Base-by-base conservation (phyloP, 2,888 invertebrate species). In the Syrphus vitripennis region DNA sequence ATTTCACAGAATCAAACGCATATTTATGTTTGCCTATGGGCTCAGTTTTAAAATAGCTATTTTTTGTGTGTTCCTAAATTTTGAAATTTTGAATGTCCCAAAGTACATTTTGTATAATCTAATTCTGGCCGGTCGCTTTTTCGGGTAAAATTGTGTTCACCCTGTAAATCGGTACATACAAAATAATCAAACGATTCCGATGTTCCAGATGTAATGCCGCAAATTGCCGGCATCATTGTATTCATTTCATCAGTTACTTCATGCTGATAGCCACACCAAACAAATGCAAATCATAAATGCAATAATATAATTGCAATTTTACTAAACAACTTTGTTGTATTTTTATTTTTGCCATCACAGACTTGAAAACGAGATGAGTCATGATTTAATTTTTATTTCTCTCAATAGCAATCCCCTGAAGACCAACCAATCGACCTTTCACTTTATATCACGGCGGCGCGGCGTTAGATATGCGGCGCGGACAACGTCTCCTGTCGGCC, bases 391-490 rank as follows among this genome's bases (percentile, higher is more conserved):
- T 59, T 21, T 34, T 4, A 12, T 50, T 74, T 69, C 70, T 34
- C 14, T 57, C 74, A 69, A 74, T 61, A 37, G 61, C 75, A 75
- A 81, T 81, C 61, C 42, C 48, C 67, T 40, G 48, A 61, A 80
- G 74, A 74, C 75, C 61, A 45, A 75, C 81, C 81, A 67, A 74
- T 69, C 61, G 53, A 75, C 81, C 81, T 81, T 81, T 81, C 81
- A 81, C 81, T 81, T 81, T 55, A 55, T 57, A 59, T 74, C 34
- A 69, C 69, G 42, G 63, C 53, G 69, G 67, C 34, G 69, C 69
- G 42, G 63, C 53, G 69, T 69, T 63, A 31, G 55, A 24, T 55
- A 12, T 76, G 65, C 42, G 12, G 65, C 42, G 12, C 37, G 42
- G 61, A 48, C 45, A 4, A 24, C 26, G 5, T 65, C 29, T 55